Base-by-base conservation (phyloP, 2,113 vertebrate species). In the Ancistrus triradiatus region DNA sequence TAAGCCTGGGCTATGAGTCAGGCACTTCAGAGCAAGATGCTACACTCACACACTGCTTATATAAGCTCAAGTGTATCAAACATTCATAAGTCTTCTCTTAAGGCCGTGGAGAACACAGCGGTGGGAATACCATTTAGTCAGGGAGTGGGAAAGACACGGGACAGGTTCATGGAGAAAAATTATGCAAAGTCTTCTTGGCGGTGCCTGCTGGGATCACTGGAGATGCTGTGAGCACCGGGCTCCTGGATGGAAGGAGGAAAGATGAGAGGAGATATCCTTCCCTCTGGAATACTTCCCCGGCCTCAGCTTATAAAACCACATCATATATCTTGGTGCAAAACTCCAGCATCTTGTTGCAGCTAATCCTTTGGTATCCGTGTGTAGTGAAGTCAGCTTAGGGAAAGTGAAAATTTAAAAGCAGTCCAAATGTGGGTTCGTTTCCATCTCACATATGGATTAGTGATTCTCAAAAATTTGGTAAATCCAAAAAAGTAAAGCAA, bases 51-150 rank as follows among this genome's bases (percentile, higher is more conserved):
- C 40, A 33, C 28, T 22, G 43, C 55, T 70, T 73, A 68, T 62
- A 72, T 67, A 66, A 74, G 46, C 47, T 17, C 47, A 15, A 57
- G 31, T 59, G 55, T 43, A 59, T 71, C 47, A 31, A 25, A 69
- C 65, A 66, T 65, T 60, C 31, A 69, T 65, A 62, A 57, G 57
- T 24, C 13, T 35, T 31, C 49, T 51, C 18, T n/a, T 15, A 43
- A 52, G n/a, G 27, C 19, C 24, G 28, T 10, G 49, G 27, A 37
- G 37, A 25, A n/a, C 44, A 15, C 18, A 44, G 46, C 25, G 24
- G 43, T 60, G 48, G 19, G 49, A 61, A 46, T 68, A 14, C 14
- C 19, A 17, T 57, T 66, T 57, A 57, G 33, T 21, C 28, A 14
- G 25, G 15, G 15, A 40, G 27, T 46, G 38, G 33, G 15, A 46